A percentile compares a stretch with the other conserved stretches of the same genome.
phyloP scores from a whole-genome alignment of 2,113 vertebrate species.

The Coracopsis vasa region DNA sequence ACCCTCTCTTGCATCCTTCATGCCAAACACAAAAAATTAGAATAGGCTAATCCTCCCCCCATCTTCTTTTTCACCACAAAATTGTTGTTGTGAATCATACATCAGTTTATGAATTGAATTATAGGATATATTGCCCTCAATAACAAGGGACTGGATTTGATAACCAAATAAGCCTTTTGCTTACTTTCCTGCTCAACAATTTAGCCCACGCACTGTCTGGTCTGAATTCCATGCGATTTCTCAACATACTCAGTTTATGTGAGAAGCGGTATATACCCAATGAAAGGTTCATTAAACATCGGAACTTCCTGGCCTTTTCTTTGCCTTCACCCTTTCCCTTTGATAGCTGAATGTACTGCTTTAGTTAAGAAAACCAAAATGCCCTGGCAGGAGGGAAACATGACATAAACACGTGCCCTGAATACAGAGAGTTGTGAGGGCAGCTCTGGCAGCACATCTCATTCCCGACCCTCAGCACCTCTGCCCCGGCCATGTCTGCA shows the following conservation, averaged over 20 bases:
- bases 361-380: constrained; percentile 29
- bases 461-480: background rate
- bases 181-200: background rate
- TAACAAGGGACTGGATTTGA: background rate
- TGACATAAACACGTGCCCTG: background rate
- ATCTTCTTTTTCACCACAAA: background rate
- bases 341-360: constrained; percentile 32
- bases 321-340: constrained; percentile 23
- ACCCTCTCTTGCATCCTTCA: background rate
- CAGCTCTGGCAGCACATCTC: background rate
- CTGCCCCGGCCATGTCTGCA: background rate
- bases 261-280: background rate
- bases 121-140: background rate
- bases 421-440: background rate
- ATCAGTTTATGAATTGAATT: background rate
- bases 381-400: constrained; percentile 23
- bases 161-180: background rate
- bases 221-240: constrained; percentile 12
- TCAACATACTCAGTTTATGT: background rate
- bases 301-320: constrained; percentile 46
- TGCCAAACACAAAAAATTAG: background rate
- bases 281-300: constrained; percentile 35
- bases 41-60: background rate
- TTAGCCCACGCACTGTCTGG: background rate
- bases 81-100: background rate